Evolutionary conservation across 2,888 invertebrate species (phyloP).

Genomic region (Lordiphosa fenestrarum): DNA sequence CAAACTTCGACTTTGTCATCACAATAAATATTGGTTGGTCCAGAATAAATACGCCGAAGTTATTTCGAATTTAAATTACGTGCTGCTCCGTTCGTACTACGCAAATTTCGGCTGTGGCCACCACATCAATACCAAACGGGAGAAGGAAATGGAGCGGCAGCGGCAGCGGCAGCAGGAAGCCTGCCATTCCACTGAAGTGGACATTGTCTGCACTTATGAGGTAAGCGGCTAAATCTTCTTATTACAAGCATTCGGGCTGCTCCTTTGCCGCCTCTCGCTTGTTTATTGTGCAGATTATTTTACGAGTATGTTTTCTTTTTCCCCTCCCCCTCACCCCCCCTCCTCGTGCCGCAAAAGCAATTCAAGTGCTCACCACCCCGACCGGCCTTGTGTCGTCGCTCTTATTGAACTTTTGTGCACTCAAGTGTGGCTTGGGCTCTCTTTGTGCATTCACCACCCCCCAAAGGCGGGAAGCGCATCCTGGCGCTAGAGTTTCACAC

Average conservation of each 20-base stretch:
- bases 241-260: slow-evolving; percentile 43
- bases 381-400: slow-evolving; percentile 11
- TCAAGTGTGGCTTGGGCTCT: slow-evolving; percentile 55
- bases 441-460: slow-evolving; percentile 59
- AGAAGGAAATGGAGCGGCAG: slow-evolving; percentile 10
- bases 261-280: slow-evolving; percentile 36
- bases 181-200: slow-evolving; percentile 48
- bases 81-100: slow-evolving; percentile 76
- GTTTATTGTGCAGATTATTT: slow-evolving; percentile 64
- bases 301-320: slow-evolving; percentile 31
- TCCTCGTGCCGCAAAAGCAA: slow-evolving; percentile 39
- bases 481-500: slow-evolving; percentile 11
- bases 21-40: slow-evolving; percentile 81
- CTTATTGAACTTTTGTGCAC: slow-evolving; percentile 73
- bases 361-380: slow-evolving; percentile 32
- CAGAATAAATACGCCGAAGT: slow-evolving; percentile 81
- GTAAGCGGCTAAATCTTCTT: slow-evolving; percentile 74
- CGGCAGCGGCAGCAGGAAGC: slow-evolving; percentile 18
- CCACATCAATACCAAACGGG: slow-evolving; percentile 27
- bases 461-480: slow-evolving; percentile 27
- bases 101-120: slow-evolving; percentile 66
- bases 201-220: slow-evolving; percentile 78
- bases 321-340: slow-evolving; percentile 8
- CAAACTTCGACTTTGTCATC: slow-evolving; percentile 79
- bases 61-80: slow-evolving; percentile 80